Percentiles rank a stretch among this genome's conserved stretches.
phyloP scores from a whole-genome alignment of 2,888 invertebrate species.

The Eupithecia centaureata region DNA sequence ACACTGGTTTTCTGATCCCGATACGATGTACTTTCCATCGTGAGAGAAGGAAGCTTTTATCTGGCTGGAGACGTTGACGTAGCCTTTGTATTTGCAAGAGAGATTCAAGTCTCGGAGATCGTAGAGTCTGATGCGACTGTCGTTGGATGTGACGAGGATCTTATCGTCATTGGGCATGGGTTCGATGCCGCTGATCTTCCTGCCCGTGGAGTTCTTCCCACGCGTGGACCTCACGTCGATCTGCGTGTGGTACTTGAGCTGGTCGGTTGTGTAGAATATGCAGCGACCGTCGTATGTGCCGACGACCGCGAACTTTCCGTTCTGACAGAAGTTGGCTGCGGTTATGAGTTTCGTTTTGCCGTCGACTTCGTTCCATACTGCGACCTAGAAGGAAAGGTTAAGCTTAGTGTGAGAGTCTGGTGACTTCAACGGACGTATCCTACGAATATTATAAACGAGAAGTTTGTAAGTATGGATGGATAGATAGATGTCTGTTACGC shows the following conservation, averaged over 20 bases:
- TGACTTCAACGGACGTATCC: too few relatives aligned
- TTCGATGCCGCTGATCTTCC: constrained; percentile 98
- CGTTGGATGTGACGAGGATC: constrained; percentile 98
- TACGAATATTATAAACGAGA: too few relatives aligned
- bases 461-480: too few relatives aligned
- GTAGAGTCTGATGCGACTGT: constrained; percentile 97
- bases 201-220: constrained; percentile 97
- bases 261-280: constrained; percentile 99
- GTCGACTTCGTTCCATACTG: constrained; percentile 98
- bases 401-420: too few relatives aligned
- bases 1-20: constrained; percentile 98
- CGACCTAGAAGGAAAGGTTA: constrained; percentile 83
- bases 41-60: constrained; percentile 99
- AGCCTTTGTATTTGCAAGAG: constrained; percentile 97
- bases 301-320: constrained; percentile 98
- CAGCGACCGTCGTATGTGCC: constrained; percentile 99
- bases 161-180: constrained; percentile 98
- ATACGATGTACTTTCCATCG: constrained; percentile 98
- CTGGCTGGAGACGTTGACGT: constrained; percentile 97
- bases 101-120: constrained; percentile 97
- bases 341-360: constrained; percentile 98
- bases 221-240: constrained; percentile 97
- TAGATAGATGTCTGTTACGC: too few relatives aligned
- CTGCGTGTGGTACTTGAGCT: constrained; percentile 98
- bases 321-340: constrained; percentile 98